Evolutionary conservation across 1,140 invertebrate genomes (phyloP), one percentile per base, ranked within the genome.

Genomic region (Helicoverpa zea): DNA sequence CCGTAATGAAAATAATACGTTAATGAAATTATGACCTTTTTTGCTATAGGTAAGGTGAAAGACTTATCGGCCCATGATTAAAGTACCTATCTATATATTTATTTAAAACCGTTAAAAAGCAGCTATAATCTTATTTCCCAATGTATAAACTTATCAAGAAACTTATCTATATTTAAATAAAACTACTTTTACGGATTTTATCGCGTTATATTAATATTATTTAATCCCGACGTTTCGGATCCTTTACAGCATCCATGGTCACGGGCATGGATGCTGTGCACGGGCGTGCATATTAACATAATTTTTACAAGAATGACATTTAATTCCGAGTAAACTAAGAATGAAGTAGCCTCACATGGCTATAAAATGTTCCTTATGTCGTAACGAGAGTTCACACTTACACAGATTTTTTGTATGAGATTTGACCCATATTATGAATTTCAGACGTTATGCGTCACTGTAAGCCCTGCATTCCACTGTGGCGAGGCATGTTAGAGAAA

Each of bases 341-440:
- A 68, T 47, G 16, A 12, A 68, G 18, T 47, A 30, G 23, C 23
- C 13, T 23, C 11, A n/a, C n/a, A 18, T 11, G 30, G 30, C 16
- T 43, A 49, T 68, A 18, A 56, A 56, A 23, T 23, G 23, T 23
- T 35, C 35, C 3, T 73, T 16, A 12, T 35, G 30, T 58, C 54
- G 52, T 58, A 43, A 73, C 70, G 54, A 56, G 52, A 54, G 70
- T 73, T 73, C 70, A 58, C 70, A 73, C 70, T 73, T 73, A 58
- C 29, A 52, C 30, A 51, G 56, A 29, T 73, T 56, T 49, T 58
- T 73, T 58, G 68, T 72, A 52, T 54, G 68, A 72, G 68, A 72
- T 58, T 73, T 73, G 70, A 56, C 70, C 70, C 70, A 73, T 16
- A 58, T 73, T 73, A 58, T 73, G 52, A 43, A 58, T 58, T 73